A percentile compares a stretch with the other conserved stretches of the same genome.
Evolutionary conservation across 2,888 invertebrate genomes (phyloP).

Genomic region (Embidobia sp.): DNA sequence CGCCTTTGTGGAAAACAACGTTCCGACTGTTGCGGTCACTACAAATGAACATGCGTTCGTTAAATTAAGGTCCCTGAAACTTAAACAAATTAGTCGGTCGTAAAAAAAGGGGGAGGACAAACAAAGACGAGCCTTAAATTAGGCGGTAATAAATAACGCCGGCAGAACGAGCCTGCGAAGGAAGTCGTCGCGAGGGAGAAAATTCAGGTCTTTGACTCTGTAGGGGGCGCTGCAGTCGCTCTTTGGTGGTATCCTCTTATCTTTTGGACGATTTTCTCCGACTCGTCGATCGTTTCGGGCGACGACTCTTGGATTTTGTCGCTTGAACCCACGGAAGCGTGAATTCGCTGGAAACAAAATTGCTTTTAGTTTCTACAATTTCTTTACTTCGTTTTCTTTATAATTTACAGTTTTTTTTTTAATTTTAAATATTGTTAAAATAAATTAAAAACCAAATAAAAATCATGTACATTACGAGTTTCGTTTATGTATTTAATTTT

Average conservation of each 20-base stretch:
- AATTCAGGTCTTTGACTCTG: no score
- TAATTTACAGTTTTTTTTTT: background rate
- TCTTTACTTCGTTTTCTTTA: background rate
- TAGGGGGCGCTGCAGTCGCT: constrained; percentile 8
- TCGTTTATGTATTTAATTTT: no score
- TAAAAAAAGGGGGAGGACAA: background rate
- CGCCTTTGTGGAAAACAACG: no score
- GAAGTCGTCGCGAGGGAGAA: no score
- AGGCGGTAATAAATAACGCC: constrained; percentile 7
- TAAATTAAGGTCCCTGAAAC: constrained; percentile 19
- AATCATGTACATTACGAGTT: no score
- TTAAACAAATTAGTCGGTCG: background rate
- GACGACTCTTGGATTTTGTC: constrained; percentile 76
- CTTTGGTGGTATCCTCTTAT: constrained; percentile 70
- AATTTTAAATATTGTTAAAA: no score
- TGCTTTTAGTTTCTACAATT: no score
- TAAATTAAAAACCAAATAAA: no score
- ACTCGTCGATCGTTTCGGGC: constrained; percentile 78
- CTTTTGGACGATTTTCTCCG: constrained; percentile 80
- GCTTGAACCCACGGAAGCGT: constrained; percentile 78
- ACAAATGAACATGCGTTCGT: no score
- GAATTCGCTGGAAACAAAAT: constrained; percentile 77
- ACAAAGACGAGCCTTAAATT: background rate
- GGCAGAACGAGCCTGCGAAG: background rate
- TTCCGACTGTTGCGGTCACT: no score